A percentile compares a stretch with the other conserved stretches of the same genome.
These are phyloP conservation scores for Chromis chromis DNA, from an alignment of 2,797 vertebrate species.

Conservation along the genomic window DNA sequence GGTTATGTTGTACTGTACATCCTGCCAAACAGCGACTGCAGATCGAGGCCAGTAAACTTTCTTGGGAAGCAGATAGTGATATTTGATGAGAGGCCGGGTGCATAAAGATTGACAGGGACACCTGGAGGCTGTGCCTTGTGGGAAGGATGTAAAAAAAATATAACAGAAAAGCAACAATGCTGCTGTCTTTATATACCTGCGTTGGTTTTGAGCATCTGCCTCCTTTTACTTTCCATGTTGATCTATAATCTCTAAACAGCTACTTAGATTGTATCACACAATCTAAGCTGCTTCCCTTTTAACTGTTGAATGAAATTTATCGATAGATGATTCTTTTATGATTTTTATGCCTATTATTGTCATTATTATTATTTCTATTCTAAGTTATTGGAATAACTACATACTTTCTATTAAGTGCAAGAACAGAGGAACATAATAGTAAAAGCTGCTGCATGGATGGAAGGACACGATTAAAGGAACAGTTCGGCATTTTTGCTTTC, in stretches of 20 bases:
- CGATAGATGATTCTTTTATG: slow-evolving; percentile 38
- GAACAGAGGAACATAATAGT: slow-evolving; percentile 37
- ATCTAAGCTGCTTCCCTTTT: slow-evolving; percentile 18
- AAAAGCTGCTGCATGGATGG: slow-evolving; percentile 46
- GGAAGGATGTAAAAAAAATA: slow-evolving; percentile 24
- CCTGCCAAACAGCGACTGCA: slow-evolving; percentile 57
- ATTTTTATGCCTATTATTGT: slow-evolving; percentile 27
- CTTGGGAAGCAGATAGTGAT: slow-evolving; percentile 27
- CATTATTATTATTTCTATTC: slow-evolving; percentile 35
- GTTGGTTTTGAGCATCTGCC: slow-evolving; percentile 19
- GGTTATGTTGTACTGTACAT: slow-evolving; percentile 44
- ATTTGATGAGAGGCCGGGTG: slow-evolving; percentile 46
- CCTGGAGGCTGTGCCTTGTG: slow-evolving; percentile 69
- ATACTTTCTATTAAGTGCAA: slow-evolving; percentile 49
- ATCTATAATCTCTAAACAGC: slow-evolving; percentile 45
- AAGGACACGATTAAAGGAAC: slow-evolving; percentile 25
- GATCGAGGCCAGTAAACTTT: slow-evolving; percentile 49
- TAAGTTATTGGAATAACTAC: slow-evolving; percentile 57
- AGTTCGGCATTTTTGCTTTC: slow-evolving; percentile 17
- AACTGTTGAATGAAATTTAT: slow-evolving; percentile 30
- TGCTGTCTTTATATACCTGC: slow-evolving; percentile 36
- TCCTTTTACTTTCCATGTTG: slow-evolving; percentile 9
- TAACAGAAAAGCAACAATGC: slow-evolving; percentile 33
- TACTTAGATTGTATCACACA: slow-evolving; percentile 21
- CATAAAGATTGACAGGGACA: slow-evolving; percentile 37